Percentiles rank a stretch among this genome's conserved stretches.
Evolutionary conservation across 2,797 vertebrate species (phyloP).

Genomic region (Labeo calbasu): DNA sequence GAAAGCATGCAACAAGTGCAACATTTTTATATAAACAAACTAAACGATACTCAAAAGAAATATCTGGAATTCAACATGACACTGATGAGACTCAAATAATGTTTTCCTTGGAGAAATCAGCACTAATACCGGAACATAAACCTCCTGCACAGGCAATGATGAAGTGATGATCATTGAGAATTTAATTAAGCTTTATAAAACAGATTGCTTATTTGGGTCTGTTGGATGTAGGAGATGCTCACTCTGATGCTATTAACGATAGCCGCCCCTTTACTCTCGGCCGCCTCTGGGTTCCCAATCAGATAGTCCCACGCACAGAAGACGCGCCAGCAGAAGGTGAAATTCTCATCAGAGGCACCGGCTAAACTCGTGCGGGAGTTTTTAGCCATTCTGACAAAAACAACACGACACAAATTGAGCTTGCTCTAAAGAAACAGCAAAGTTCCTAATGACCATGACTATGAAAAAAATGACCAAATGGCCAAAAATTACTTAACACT

Average conservation of each 20-base stretch:
- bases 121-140: conserved; percentile 46
- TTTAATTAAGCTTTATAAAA: conserved; percentile 4
- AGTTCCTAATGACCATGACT: not conserved
- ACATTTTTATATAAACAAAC: not conserved
- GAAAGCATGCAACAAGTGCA: not conserved
- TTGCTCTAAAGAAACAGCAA: not conserved
- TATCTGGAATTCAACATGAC: not conserved
- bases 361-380: conserved; percentile 94
- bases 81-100: conserved; percentile 27
- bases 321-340: conserved; percentile 97
- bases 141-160: conserved; percentile 21
- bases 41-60: not conserved
- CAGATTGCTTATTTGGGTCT: not conserved
- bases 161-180: conserved; percentile 42
- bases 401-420: not conserved
- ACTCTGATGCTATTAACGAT: conserved; percentile 97
- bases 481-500: not conserved
- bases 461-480: not conserved
- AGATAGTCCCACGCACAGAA: conserved; percentile 99
- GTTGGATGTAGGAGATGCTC: conserved; percentile 56
- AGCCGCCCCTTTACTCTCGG: conserved; percentile 96
- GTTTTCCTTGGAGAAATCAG: conserved; percentile 46
- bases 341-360: conserved; percentile 93
- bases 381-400: conserved; percentile 89
- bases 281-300: conserved; percentile 95